Conservation (phyloP, 1,140 invertebrate species). For the Drosophila varians region DNA sequence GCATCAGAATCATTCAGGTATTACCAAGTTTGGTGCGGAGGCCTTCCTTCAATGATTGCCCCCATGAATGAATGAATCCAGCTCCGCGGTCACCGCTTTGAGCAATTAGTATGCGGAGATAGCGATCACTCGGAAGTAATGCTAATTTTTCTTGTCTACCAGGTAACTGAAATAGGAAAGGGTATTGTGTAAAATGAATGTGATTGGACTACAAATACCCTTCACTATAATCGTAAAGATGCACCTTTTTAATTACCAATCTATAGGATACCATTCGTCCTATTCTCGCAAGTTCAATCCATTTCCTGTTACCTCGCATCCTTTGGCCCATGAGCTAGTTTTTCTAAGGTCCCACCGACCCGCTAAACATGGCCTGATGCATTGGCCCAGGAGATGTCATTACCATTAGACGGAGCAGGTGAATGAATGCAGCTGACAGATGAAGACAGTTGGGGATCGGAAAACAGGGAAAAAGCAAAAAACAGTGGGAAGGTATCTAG, state of each 20-base stretch:
- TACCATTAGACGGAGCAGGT: slow-evolving; percentile 69
- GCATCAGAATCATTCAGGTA: slow-evolving; percentile 72
- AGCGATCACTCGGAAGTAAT: slow-evolving; percentile 83
- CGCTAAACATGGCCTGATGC: slow-evolving; percentile 66
- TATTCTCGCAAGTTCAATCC: neutral
- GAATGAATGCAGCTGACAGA: slow-evolving; percentile 79
- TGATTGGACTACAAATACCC: neutral
- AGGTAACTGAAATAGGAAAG: slow-evolving; percentile 33
- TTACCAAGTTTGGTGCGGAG: slow-evolving; percentile 66
- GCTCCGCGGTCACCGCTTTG: slow-evolving; percentile 4
- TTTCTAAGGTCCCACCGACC: slow-evolving; percentile 36
- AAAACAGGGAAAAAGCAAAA: neutral
- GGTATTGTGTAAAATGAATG: neutral
- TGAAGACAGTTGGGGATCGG: slow-evolving; percentile 43
- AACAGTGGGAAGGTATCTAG: neutral
- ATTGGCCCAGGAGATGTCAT: slow-evolving; percentile 74
- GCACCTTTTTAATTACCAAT: too few species aligned
- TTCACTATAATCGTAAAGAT: neutral
- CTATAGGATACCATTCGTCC: neutral
- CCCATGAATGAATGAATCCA: slow-evolving; percentile 70
- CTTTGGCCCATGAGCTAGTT: slow-evolving; percentile 45
- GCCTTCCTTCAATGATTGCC: slow-evolving; percentile 72
- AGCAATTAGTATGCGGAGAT: slow-evolving; percentile 83
- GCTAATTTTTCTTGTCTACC: slow-evolving; percentile 68
- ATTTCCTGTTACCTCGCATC: neutral